Evolutionary conservation across 2,113 vertebrate genomes (phyloP), one percentile per base, ranked within the genome.

Genomic region (Noturus placidus): DNA sequence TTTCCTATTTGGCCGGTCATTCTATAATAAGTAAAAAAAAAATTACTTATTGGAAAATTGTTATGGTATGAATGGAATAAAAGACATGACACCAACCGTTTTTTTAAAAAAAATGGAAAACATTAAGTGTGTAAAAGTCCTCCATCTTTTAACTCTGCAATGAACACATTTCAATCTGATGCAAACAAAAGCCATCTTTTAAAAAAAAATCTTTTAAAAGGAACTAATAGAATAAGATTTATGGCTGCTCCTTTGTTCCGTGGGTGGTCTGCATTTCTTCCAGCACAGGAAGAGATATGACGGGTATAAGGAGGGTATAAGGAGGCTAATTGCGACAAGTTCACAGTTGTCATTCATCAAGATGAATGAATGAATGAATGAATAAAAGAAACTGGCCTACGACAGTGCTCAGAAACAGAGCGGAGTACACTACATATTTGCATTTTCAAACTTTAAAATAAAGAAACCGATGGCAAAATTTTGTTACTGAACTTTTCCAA

Each of bases 191-290:
- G 7, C 9, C 1, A 17, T n/a, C 27, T 52, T 35, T 20, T 30
- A 10, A 7, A 46, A 46, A 46, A 6, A 46, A 17, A 46, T 56
- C 27, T 42, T 56, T 46, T 13, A 10, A 88, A 22, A 70, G 3
- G 57, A 76, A 76, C n/a, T 52, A 61, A 35, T 69, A 2, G 15
- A 83, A 25, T 38, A 30, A 56, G 33, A 83, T 20, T 87, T 46
- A 30, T 2, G 33, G 30, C 42, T 57, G n/a, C 3, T n/a, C 11
- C 59, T 78, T 65, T 63, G 42, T 54, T 80, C 15, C 11, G 17
- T 87, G 63, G 70, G 87, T 90, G 87, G 89, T 86, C 84, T 82
- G n/a, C 8, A 8, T 59, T 83, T 83, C 84, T 61, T 86, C 52
- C 38, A 72, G 25, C 79, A 88, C 8, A 50, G 87, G 89, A 86